Evolutionary conservation across 2,888 invertebrate genomes (phyloP), one percentile per base, ranked within the genome.

Genomic region (Polymixis flavicincta): DNA sequence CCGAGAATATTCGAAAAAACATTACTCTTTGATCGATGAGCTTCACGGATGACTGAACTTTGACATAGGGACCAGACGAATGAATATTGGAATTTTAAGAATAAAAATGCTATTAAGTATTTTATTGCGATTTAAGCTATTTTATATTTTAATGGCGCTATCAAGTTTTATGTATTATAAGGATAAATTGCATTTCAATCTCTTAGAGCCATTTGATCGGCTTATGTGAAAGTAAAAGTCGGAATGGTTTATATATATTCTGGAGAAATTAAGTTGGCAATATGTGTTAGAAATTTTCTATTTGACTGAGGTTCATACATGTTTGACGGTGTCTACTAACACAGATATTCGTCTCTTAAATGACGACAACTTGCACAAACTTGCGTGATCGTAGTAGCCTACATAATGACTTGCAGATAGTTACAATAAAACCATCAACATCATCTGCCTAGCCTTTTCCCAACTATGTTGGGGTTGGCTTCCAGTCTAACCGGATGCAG

Each of bases 21-120:
- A 54, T 81, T 61, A 57, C n/a, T 64, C 68, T 76, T 82, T 79
- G 82, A 82, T 79, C 57, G 68, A 82, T 76, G 77, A 76, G 71
- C 25, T 80, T 77, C 57, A 60, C 59, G 14, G 59, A 57, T 67
- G 71, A 67, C 37, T 71, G 67, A 71, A 64, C 54, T 52, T 61
- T 64, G 57, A 71, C 80, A 66, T 50, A 71, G 42, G 54, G 54
- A 60, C 9, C 52, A 78, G 63, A 78, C 71, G 80, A 83, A 78
- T 60, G 54, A 83, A 77, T 66, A 73, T 78, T 61, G 63, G 66
- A 69, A 52, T 48, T 83, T 78, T 14, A 61, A 70, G 25, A 69
- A 50, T 72, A 69, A 69, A 78, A 80, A 69, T 65, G 25, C 78
- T 54, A 83, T 80, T 65, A 69, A 37, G 45, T 32, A 28, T 78